Base-by-base conservation (phyloP, 2,888 invertebrate species). In the Drosophila kokeensis region DNA sequence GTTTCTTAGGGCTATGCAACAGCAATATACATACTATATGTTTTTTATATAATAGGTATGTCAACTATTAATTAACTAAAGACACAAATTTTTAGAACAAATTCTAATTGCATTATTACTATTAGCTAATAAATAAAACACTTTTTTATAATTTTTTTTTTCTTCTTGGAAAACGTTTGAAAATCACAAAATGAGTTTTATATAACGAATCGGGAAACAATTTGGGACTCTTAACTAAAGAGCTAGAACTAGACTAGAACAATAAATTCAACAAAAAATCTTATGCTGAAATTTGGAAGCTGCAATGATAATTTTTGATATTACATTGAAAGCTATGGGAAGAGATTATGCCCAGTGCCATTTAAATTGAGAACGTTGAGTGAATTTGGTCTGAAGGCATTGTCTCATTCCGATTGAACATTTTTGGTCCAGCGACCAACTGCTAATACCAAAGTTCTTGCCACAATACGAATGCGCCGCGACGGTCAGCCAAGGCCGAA, bases 41-140 rank as follows among this genome's bases (percentile, higher is more conserved):
- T 75, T 67, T 66, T 62, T 65, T 55, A 65, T 57, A 65, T 62
- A 59, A 42, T 61, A 74, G 59, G 60, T 59, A 73, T 52, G 55
- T 65, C 30, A 61, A 71, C 30, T 80, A 76, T 53, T 64, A 76
- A 75, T 80, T 73, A 75, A 76, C 67, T 63, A 72, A 83, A 65
- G 57, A 70, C 42, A 63, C 68, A 57, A 42, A 63, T 63, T 65
- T 89, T 76, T 85, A 85, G 87, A 89, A 78, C 75, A 77, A 85
- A 85, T 87, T 85, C 65, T 69, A 89, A 79, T 82, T 74, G 70
- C 82, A 87, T 89, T 76, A 72, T 69, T 57, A 71, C 59, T 81
- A 75, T 79, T 87, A 89, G 80, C 79, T 64, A 89, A 85, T 89
- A 89, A 89, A 89, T 57, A 66, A 72, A 58, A 72, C 58, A 86